Base-by-base conservation (phyloP, 2,113 vertebrate genomes). In the Dunckerocampus dactyliophorus region DNA sequence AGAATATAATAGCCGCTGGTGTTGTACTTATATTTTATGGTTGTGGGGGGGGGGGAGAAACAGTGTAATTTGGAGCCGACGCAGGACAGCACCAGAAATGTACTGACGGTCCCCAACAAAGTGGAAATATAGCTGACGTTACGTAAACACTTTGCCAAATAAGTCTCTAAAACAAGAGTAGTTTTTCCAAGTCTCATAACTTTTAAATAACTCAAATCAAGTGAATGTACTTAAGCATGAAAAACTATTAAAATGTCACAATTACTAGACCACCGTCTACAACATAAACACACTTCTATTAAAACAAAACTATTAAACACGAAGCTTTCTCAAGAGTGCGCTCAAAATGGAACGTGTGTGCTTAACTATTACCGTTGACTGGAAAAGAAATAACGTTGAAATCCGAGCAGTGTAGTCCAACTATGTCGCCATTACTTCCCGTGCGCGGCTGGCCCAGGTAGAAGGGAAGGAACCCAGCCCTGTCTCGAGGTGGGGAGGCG, bases 391-490 rank as follows among this genome's bases (percentile, higher is more conserved):
- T 77, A 58, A 82, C 77, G 47, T 67, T 65, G 9, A 79, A 28
- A 43, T 72, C 62, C 34, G 4, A n/a, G 0, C 37, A 20, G 11
- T 3, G 1, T 21, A 67, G 11, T 67, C 53, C 58, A 15, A 51
- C 46, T 68, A 59, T 9, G 48, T 6, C 6, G n/a, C 52, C 74
- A 69, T 78, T 59, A 16, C 16, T 12, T 22, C 1, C 3, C 11
- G 48, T 22, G 1, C 43, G 10, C 13, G 22, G 21, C 20, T 20
- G 21, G 37, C 55, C 47, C 74, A 79, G 74, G 69, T 72, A 28
- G 7, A 4, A 8, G 6, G 19, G 12, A 69, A 31, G 22, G 28
- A 14, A 9, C 83, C 57, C 75, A 82, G 65, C 82, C 80, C 75
- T 34, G 31, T 7, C 50, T 31, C 54, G 17, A 55, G 6, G n/a